Conservation (phyloP, 2,797 vertebrate genomes). For the Labroides dimidiatus region DNA sequence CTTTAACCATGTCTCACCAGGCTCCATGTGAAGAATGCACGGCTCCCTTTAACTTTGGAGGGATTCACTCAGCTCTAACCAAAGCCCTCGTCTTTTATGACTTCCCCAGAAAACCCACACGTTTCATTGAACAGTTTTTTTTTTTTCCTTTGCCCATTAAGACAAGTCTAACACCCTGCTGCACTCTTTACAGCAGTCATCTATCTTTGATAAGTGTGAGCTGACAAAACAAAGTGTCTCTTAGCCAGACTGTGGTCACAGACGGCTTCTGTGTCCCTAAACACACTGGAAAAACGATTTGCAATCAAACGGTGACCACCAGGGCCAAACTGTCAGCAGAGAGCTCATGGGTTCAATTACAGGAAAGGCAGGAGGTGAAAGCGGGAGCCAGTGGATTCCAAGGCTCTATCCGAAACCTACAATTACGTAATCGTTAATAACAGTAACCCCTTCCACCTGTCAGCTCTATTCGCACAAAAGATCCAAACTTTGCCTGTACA, state of each 20-base stretch:
- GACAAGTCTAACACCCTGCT: conserved; percentile 20
- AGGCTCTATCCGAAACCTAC: conserved; percentile 42
- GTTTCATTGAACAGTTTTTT: conserved; percentile 40
- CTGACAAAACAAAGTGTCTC: conserved; percentile 43
- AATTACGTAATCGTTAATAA: conserved; percentile 72
- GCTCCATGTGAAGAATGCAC: conserved; percentile 42
- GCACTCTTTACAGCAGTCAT: conserved; percentile 32
- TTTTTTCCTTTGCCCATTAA: conserved; percentile 35
- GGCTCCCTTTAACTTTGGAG: conserved; percentile 43
- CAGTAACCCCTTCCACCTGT: conserved; percentile 63
- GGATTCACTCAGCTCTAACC: conserved; percentile 36
- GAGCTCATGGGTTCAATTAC: conserved; percentile 72
- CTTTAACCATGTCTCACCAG: conserved; percentile 53
- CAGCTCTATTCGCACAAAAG: neutral
- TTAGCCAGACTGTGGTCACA: conserved; percentile 34
- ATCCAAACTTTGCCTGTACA: neutral
- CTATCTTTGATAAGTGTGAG: conserved; percentile 35
- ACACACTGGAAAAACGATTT: conserved; percentile 53
- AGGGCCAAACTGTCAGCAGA: conserved; percentile 57
- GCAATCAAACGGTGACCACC: conserved; percentile 55
- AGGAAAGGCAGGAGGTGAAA: conserved; percentile 57
- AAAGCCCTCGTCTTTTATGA: conserved; percentile 34
- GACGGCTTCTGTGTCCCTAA: conserved; percentile 50
- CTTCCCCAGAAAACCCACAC: conserved; percentile 36
- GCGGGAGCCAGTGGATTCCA: conserved; percentile 60